Evolutionary conservation across 2,888 invertebrate genomes (phyloP).

Genomic region (Pristionchus entomophagus): DNA sequence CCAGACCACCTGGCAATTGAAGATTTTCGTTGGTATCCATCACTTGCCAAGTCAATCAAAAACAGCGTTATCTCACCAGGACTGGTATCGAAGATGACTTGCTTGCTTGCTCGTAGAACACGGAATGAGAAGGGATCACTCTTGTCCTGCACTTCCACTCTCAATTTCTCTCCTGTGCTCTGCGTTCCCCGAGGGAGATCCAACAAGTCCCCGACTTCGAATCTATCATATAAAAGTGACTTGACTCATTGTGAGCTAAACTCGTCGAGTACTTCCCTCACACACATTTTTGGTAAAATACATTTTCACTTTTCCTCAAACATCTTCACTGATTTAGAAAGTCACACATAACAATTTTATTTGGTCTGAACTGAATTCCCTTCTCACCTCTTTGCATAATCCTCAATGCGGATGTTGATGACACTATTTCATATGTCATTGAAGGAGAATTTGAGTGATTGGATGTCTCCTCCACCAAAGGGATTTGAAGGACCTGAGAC

Average conservation of each 20-base stretch:
- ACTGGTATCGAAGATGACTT: conserved; percentile 22
- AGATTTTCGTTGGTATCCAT: background rate
- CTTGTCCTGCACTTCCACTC: background rate
- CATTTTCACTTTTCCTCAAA: no score
- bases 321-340: no score
- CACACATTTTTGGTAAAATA: no score
- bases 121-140: conserved; percentile 62
- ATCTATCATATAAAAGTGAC: no score
- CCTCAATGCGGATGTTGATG: conserved; percentile 61
- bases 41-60: no score
- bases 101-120: conserved; percentile 57
- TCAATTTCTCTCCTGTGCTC: conserved; percentile 50
- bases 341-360: no score
- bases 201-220: conserved; percentile 60
- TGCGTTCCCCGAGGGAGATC: conserved; percentile 54
- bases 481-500: conserved; percentile 58
- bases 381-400: background rate
- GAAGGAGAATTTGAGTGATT: conserved; percentile 53
- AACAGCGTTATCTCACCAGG: background rate
- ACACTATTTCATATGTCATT: conserved; percentile 57
- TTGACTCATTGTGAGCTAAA: no score
- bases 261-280: no score
- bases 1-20: conserved; percentile 62
- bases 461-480: conserved; percentile 62
- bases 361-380: background rate